Percentiles rank a stretch among this genome's conserved stretches.
These are phyloP conservation scores for Ornithoptera priamus DNA, from an alignment of 2,888 invertebrate genomes.

Conservation along the genomic window DNA sequence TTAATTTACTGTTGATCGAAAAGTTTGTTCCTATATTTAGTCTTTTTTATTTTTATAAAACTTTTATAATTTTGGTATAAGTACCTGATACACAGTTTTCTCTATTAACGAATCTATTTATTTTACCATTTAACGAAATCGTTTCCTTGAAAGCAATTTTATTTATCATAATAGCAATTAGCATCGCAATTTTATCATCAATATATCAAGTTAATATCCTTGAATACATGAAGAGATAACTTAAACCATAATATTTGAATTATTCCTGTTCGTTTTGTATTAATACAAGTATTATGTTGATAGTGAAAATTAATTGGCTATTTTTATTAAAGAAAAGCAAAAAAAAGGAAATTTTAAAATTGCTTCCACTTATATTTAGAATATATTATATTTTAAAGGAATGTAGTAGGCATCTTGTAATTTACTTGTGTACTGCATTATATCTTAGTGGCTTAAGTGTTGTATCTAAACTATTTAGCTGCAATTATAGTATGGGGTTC, in stretches of 20 bases:
- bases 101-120: slow-evolving; percentile 24
- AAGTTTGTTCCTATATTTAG: slow-evolving; percentile 28
- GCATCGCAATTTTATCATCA: too few species aligned
- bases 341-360: neutral
- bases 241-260: too few species aligned
- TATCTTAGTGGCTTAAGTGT: neutral
- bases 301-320: neutral
- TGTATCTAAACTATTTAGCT: neutral
- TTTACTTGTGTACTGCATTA: neutral
- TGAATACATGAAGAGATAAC: too few species aligned
- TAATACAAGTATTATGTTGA: neutral
- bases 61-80: slow-evolving; percentile 21
- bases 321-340: neutral
- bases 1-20: slow-evolving; percentile 12
- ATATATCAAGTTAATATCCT: too few species aligned
- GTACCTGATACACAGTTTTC: slow-evolving; percentile 27
- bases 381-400: neutral
- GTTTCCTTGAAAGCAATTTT: neutral
- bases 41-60: slow-evolving; percentile 22
- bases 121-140: slow-evolving; percentile 10
- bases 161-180: neutral
- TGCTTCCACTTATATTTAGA: neutral
- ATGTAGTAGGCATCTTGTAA: neutral
- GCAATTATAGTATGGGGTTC: neutral
- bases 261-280: too few species aligned